A percentile compares a stretch with the other conserved stretches of the same genome.
These are phyloP conservation scores for Paramormyrops kingsleyae DNA, from an alignment of 2,113 vertebrate species.

Conservation along the genomic window DNA sequence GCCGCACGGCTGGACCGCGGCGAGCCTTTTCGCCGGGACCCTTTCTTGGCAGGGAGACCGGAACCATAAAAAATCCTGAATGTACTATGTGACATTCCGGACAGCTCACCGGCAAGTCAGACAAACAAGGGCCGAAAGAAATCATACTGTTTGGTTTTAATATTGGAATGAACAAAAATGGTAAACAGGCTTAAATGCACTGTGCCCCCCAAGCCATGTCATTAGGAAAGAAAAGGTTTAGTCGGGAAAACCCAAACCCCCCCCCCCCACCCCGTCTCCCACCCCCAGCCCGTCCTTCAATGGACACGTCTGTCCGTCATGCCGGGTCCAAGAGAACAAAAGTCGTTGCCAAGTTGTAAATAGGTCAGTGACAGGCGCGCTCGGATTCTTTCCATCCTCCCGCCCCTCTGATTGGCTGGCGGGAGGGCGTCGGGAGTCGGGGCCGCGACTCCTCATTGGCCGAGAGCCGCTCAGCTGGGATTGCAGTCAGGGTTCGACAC, in stretches of 20 bases:
- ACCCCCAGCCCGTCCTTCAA: not conserved
- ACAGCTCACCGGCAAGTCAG: conserved; percentile 5
- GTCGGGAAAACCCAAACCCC: not conserved
- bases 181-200: not conserved
- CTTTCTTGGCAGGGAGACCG: conserved; percentile 27
- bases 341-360: conserved; percentile 35
- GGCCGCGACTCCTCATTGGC: conserved; percentile 31
- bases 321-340: conserved; percentile 23
- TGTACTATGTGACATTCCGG: conserved; percentile 16
- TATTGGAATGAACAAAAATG: not conserved
- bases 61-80: conserved; percentile 6
- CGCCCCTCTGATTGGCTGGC: conserved; percentile 35
- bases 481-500: not conserved
- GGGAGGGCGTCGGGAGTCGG: conserved; percentile 26
- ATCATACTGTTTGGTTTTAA: not conserved
- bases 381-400: conserved; percentile 32
- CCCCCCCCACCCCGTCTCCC: not conserved
- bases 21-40: conserved; percentile 11
- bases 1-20: conserved; percentile 1
- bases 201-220: not conserved
- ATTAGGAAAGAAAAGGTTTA: not conserved
- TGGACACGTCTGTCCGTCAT: conserved; percentile 11
- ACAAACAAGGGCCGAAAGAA: not conserved
- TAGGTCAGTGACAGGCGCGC: conserved; percentile 41
- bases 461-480: not conserved